A percentile compares a stretch with the other conserved stretches of the same genome.
These are phyloP conservation scores for Mionectes olivaceus DNA, from an alignment of 2,797 vertebrate species.

Conservation along the genomic window DNA sequence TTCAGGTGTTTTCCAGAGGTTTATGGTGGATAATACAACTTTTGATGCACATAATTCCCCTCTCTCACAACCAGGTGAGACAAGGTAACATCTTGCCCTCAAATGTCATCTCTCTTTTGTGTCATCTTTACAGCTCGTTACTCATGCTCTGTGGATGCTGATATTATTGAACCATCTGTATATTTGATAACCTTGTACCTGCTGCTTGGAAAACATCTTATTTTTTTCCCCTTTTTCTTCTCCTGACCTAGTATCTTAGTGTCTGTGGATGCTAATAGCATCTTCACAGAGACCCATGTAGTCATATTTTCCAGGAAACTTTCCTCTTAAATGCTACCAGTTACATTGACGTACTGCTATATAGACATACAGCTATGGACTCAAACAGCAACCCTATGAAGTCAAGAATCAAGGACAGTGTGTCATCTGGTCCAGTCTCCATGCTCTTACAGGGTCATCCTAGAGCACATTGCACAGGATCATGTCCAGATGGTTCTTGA, in stretches of 20 bases:
- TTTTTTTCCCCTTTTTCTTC: background rate
- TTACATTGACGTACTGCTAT: background rate
- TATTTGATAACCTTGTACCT: background rate
- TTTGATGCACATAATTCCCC: background rate
- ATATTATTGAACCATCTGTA: background rate
- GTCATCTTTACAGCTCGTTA: background rate
- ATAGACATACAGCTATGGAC: background rate
- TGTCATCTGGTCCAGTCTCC: background rate
- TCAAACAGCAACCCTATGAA: background rate
- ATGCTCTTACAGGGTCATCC: background rate
- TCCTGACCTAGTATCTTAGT: background rate
- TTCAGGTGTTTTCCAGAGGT: background rate
- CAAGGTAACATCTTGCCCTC: background rate
- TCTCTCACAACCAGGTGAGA: background rate
- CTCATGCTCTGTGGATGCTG: background rate
- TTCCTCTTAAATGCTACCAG: background rate
- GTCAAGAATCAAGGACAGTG: background rate
- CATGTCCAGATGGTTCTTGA: background rate
- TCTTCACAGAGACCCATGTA: background rate
- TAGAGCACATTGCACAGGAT: background rate
- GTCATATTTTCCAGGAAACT: background rate
- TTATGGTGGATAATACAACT: background rate
- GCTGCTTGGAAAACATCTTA: background rate
- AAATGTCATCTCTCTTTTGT: background rate
- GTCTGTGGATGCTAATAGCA: background rate